Percentiles rank a stretch among this genome's conserved stretches.
phyloP scores from a whole-genome alignment of 1,140 invertebrate genomes.

The Drosophila simulans region DNA sequence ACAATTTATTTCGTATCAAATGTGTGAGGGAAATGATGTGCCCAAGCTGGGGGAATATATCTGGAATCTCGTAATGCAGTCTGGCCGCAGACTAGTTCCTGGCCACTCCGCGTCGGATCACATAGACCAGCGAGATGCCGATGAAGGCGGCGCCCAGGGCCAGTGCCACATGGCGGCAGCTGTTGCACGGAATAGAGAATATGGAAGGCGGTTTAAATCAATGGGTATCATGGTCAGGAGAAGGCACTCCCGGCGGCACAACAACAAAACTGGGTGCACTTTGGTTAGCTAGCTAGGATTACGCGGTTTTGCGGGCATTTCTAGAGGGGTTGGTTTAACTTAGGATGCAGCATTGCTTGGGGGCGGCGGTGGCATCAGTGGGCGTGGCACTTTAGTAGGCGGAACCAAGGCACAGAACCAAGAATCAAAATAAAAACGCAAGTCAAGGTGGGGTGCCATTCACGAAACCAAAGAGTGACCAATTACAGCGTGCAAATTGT shows the following conservation, averaged over 20 bases:
- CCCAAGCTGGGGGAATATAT: neutral
- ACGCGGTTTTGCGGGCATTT: neutral
- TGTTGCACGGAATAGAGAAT: slow-evolving; percentile 49
- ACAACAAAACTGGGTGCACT: slow-evolving; percentile 6
- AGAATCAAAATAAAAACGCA: slow-evolving; percentile 42
- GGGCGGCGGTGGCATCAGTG: slow-evolving; percentile 36
- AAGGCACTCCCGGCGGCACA: neutral
- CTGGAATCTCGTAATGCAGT: slow-evolving; percentile 54
- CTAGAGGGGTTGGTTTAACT: slow-evolving; percentile 52
- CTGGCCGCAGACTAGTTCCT: slow-evolving; percentile 36
- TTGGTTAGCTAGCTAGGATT: slow-evolving; percentile 3
- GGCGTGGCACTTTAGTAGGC: slow-evolving; percentile 47
- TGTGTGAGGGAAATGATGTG: slow-evolving; percentile 14
- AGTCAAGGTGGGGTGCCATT: slow-evolving; percentile 20
- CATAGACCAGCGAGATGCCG: slow-evolving; percentile 74
- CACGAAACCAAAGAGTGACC: neutral
- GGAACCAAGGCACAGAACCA: slow-evolving; percentile 14
- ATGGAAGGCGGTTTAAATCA: neutral
- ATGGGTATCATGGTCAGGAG: neutral
- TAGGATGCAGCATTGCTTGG: slow-evolving; percentile 75
- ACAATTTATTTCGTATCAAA: slow-evolving; percentile 38
- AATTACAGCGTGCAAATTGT: slow-evolving; percentile 6
- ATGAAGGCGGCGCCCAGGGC: slow-evolving; percentile 73
- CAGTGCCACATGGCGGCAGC: slow-evolving; percentile 80
- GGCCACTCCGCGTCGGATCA: slow-evolving; percentile 54